Evolutionary conservation across 64 coral and sea anemone species (phyloP).

Genomic region (Porites australiensis): DNA sequence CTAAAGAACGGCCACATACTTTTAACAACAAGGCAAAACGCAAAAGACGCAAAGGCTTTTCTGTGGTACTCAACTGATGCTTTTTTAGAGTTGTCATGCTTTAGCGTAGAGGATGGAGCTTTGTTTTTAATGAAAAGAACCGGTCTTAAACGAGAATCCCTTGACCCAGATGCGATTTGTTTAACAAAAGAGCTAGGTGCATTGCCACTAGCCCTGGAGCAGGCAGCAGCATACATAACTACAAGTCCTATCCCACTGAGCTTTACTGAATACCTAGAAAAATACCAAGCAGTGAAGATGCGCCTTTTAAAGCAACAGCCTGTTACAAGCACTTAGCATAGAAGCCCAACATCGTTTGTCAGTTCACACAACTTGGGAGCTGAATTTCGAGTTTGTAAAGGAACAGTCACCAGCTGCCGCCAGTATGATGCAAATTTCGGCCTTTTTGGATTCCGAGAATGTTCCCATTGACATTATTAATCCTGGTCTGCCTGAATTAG

Average conservation of each 20-base stretch:
- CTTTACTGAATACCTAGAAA: no score
- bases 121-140: constrained; percentile 29
- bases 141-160: not conserved
- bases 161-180: no score
- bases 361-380: constrained; percentile 59
- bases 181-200: no score
- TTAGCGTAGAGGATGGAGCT: constrained; percentile 38
- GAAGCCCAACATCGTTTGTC: constrained; percentile 55
- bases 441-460: constrained; percentile 50
- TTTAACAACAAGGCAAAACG: constrained; percentile 30
- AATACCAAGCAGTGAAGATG: no score
- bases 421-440: constrained; percentile 57
- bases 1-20: constrained; percentile 42
- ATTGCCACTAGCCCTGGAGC: no score
- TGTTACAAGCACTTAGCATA: no score
- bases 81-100: not conserved
- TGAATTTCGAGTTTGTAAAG: constrained; percentile 55
- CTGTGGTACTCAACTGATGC: not conserved
- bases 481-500: constrained; percentile 41
- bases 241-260: no score
- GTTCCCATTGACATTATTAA: constrained; percentile 62
- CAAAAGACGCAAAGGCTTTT: not conserved
- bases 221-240: no score
- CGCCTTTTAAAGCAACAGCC: no score
- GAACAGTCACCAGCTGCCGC: constrained; percentile 52